Evolutionary conservation across 37 sponge, comb jelly and placozoan genomes (phyloP).

Genomic region (Agelas oroides): DNA sequence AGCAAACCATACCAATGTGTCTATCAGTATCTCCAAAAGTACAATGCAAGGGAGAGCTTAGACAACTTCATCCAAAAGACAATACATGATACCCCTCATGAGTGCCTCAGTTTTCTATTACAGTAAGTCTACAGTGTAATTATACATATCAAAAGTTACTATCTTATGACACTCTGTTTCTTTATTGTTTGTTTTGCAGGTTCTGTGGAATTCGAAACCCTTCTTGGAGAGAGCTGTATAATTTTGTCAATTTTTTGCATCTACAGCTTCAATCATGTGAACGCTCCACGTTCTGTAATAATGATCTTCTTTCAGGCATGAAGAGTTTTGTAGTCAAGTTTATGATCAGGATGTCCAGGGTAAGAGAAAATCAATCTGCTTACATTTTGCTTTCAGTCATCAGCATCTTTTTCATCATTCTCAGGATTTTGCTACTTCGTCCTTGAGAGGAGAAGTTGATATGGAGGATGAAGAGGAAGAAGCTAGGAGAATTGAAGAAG

Average conservation of each 20-base stretch:
- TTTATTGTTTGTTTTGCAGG: not conserved
- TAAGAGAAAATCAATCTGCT: too few species aligned
- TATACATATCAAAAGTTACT: not conserved
- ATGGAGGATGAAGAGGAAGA: conserved; percentile 18
- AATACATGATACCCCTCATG: conserved; percentile 7
- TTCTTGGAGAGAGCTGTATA: conserved; percentile 77
- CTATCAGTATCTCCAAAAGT: conserved; percentile 60
- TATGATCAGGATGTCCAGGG: conserved; percentile 83
- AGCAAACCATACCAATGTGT: conserved; percentile 61
- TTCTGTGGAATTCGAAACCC: conserved; percentile 61
- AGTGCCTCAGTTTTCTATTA: conserved; percentile 37
- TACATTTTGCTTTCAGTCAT: too few species aligned
- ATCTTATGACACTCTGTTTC: not conserved
- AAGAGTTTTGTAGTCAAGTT: conserved; percentile 84
- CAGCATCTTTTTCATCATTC: too few species aligned
- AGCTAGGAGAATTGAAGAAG: not conserved
- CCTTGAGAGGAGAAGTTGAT: conserved; percentile 43
- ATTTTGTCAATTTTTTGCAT: conserved; percentile 80
- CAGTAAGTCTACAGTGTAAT: conserved; percentile 6
- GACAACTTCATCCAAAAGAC: conserved; percentile 20
- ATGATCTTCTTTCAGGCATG: conserved; percentile 69
- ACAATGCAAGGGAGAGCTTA: not conserved
- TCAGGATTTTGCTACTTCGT: conserved; percentile 84
- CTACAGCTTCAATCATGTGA: conserved; percentile 74
- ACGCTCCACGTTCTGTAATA: conserved; percentile 53